phyloP scores from a whole-genome alignment of 2,113 vertebrate species.

The Pachycephala philippinensis region DNA sequence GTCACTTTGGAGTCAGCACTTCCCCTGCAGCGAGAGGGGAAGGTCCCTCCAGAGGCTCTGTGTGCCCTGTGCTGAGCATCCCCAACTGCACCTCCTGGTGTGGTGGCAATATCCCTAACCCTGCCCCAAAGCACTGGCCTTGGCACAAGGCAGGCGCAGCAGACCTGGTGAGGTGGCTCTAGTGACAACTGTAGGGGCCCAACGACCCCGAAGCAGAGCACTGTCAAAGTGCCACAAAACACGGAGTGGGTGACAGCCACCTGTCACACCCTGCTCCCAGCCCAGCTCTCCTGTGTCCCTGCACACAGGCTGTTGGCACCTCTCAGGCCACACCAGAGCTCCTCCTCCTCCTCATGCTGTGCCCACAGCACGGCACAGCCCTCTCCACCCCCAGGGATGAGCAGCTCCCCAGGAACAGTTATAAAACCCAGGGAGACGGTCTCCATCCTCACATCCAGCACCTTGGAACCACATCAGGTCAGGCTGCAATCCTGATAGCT shows the following conservation, averaged over 20 bases:
- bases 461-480: fast-evolving
- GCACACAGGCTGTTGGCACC: neutral
- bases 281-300: fast-evolving
- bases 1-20: constrained; percentile 39
- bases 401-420: neutral
- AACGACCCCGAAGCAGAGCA: neutral
- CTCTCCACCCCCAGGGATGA: neutral
- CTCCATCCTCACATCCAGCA: neutral
- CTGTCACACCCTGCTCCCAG: fast-evolving
- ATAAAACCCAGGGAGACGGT: neutral
- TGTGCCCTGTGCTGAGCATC: neutral
- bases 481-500: fast-evolving
- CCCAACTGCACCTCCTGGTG: neutral
- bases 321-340: neutral
- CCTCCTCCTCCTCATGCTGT: neutral
- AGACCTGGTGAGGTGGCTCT: neutral
- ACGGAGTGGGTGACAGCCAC: neutral
- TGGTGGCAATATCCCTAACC: neutral
- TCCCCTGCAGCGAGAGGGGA: neutral
- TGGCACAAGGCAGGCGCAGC: neutral
- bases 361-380: neutral
- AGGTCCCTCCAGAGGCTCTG: neutral
- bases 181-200: neutral
- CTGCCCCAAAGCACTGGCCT: neutral
- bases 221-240: neutral